Base-by-base conservation (phyloP, 2,797 vertebrate genomes). In the Oreortyx pictus region DNA sequence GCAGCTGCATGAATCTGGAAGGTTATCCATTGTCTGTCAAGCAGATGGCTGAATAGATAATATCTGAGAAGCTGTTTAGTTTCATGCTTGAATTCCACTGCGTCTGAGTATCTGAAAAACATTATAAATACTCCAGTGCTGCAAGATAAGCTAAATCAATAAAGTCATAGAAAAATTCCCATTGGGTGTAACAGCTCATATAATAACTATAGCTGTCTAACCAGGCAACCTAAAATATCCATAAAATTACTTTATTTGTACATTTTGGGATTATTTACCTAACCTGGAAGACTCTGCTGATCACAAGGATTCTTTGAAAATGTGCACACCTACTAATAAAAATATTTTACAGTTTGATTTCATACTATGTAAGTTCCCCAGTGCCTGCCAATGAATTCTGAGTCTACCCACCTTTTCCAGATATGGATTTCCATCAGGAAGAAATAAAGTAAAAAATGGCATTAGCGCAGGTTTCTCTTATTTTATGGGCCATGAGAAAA, bases 401-500 rank as follows among this genome's bases (percentile, higher is more conserved):
- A 88, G 23, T 27, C 54, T 57, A 16, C 12, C 20, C 19, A 50
- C 20, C 25, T 85, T 88, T 57, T 77, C 13, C 78, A 68, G 46
- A 31, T 54, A 74, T 47, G 59, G 72, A 77, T 92, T 92, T 93
- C 35, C 43, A 94, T 27, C 54, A 66, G 68, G 61, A 37, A 94
- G 83, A 92, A 92, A 92, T 80, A 92, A 90, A 91, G 65, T 7
- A 67, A 1, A 4, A 57, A 85, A 88, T 89, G 84, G 77, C 82
- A 50, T 54, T 64, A 50, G 37, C 22, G 31, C 41, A 50, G 47
- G 37, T 62, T 94, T 92, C 86, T 50, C 68, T 59, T 82, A 72
- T 82, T 94, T 92, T 92, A 91, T 90, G 50, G 43, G 22, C 68
- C 68, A 27, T n/a, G 46, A 94, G 46, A 62, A 95, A 93, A 86